These are phyloP conservation scores for Rhagophthalmus giganteus DNA, from an alignment of 2,888 invertebrate species.

Conservation along the genomic window DNA sequence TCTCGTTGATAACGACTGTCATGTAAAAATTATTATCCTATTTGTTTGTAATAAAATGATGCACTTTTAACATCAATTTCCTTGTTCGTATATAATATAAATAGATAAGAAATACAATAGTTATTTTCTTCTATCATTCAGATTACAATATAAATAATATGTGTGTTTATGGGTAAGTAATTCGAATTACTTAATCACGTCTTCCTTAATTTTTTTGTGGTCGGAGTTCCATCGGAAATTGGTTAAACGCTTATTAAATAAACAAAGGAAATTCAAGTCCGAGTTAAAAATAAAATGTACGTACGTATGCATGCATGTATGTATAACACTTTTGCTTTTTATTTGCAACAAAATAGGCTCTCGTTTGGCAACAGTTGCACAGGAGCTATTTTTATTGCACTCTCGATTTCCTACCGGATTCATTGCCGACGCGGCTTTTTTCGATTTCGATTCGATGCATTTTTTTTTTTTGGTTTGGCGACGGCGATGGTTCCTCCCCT, in stretches of 20 bases:
- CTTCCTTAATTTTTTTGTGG: not conserved
- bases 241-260: not conserved
- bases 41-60: constrained; percentile 22
- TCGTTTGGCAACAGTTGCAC: constrained; percentile 24
- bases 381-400: constrained; percentile 30
- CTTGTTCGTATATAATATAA: constrained; percentile 7
- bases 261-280: constrained; percentile 20
- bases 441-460: not conserved
- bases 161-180: constrained; percentile 24
- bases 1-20: constrained; percentile 4
- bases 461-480: not conserved
- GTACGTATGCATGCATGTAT: too few species aligned
- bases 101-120: constrained; percentile 11
- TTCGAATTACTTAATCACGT: constrained; percentile 10
- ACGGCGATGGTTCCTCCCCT: too few species aligned
- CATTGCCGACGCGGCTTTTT: constrained; percentile 13
- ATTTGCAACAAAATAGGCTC: constrained; percentile 16
- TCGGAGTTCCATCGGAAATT: not conserved
- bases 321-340: constrained; percentile 18
- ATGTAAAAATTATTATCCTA: constrained; percentile 15
- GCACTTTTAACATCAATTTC: constrained; percentile 21
- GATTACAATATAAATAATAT: constrained; percentile 11
- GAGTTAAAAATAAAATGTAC: constrained; percentile 21
- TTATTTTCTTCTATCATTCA: constrained; percentile 5
- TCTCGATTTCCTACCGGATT: constrained; percentile 29